Evolutionary conservation across 2,797 vertebrate genomes (phyloP), one percentile per base, ranked within the genome.

Genomic region (Phoeniculus purpureus): DNA sequence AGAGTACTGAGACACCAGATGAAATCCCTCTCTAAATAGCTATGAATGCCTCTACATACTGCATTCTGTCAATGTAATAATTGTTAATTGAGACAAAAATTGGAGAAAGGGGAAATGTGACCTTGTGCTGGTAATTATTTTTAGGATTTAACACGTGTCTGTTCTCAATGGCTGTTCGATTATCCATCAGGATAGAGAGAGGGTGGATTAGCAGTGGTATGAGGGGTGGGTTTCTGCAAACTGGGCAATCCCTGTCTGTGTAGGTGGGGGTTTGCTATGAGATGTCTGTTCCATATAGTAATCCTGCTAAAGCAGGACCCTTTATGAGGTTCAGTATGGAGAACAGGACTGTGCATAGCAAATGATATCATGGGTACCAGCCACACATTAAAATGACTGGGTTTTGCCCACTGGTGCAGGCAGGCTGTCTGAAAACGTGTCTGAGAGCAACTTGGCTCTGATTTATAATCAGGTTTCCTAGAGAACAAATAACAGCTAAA

Each of bases 401-500:
- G 60, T 74, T 32, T 17, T 19, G 37, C 19, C 83, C 61, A 20
- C 23, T 34, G 76, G 77, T 70, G n/a, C 68, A 87, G 75, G 60
- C 66, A 66, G 85, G 58, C 56, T 76, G 67, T 54, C 80, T 93
- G 50, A 71, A 79, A 85, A 52, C 17, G 54, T 18, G 58, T 87
- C 90, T 82, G 85, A 75, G 93, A 85, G 81, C 77, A 85, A 85
- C 43, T 58, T 34, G 56, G 15, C 48, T 80, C 85, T 81, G 81
- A 65, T 93, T 94, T 87, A 77, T 40, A 56, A 70, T 59, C 78
- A 23, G 62, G 21, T 78, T 93, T 90, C 88, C 93, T 64, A 27
- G 70, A 85, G 88, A 94, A 92, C 83, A 91, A 89, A 93, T 73
- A 27, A 81, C 85, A 95, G 76, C 91, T 80, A 62, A 91, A 61